These are phyloP conservation scores for Dinocampus coccinellae DNA, from an alignment of 2,888 invertebrate species.

Conservation along the genomic window DNA sequence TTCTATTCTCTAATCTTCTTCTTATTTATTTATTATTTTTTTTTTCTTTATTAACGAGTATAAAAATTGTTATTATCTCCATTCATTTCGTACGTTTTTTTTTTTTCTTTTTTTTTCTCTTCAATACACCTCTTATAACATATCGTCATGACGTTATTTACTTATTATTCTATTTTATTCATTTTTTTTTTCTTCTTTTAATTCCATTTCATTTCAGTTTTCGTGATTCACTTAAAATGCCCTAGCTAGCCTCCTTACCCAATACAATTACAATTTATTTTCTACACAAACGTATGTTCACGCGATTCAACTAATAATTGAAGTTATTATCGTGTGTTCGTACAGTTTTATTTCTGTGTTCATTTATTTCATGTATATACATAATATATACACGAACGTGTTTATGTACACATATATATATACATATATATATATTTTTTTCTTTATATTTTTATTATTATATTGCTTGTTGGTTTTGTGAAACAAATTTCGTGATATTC, in stretches of 20 bases:
- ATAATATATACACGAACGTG: too few species aligned
- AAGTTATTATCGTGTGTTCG: slow-evolving; percentile 30
- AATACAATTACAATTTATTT: slow-evolving; percentile 55
- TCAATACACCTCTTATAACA: slow-evolving; percentile 33
- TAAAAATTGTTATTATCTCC: slow-evolving; percentile 52
- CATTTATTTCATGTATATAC: slow-evolving; percentile 35
- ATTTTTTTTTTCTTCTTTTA: slow-evolving; percentile 42
- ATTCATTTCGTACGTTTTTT: slow-evolving; percentile 32
- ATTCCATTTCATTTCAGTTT: slow-evolving; percentile 25
- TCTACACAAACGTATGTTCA: slow-evolving; percentile 38
- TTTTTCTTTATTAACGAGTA: slow-evolving; percentile 29
- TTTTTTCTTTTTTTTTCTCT: too few species aligned
- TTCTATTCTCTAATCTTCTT: slow-evolving; percentile 42
- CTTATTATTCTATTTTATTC: slow-evolving; percentile 50
- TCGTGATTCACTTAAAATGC: slow-evolving; percentile 55
- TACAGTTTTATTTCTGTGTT: slow-evolving; percentile 24
- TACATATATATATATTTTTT: slow-evolving; percentile 33
- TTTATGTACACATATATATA: slow-evolving; percentile 36
- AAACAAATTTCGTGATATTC: slow-evolving; percentile 51
- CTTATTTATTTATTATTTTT: slow-evolving; percentile 49
- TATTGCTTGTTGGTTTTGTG: slow-evolving; percentile 49
- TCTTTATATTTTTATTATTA: slow-evolving; percentile 53
- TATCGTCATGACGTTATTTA: slow-evolving; percentile 48
- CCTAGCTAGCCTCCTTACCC: slow-evolving; percentile 64
- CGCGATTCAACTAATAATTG: slow-evolving; percentile 18